Evolutionary conservation across 1,140 invertebrate species (phyloP).

Genomic region (Hypsibius dujardini): DNA sequence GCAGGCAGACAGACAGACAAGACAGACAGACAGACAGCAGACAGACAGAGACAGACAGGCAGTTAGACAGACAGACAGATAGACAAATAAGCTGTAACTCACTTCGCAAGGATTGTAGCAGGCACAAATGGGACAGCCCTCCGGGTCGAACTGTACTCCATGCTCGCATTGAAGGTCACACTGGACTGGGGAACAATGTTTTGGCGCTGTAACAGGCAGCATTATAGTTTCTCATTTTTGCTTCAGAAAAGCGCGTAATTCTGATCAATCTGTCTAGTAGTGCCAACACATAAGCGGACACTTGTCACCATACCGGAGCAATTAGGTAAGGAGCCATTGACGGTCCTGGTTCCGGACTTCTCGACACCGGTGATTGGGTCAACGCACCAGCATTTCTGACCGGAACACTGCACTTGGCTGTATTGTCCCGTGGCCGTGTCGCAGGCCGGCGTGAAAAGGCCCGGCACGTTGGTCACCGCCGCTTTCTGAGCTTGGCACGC

Average conservation of each 20-base stretch:
- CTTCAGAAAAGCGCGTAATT: background rate
- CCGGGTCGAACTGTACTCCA: slow-evolving; percentile 47
- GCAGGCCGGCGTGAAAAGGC: background rate
- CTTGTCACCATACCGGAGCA: background rate
- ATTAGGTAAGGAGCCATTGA: slow-evolving; percentile 2
- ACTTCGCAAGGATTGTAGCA: slow-evolving; percentile 55
- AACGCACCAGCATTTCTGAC: slow-evolving; percentile 14
- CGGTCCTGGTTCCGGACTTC: background rate
- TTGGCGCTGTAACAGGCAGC: slow-evolving; percentile 36
- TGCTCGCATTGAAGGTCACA: slow-evolving; percentile 48
- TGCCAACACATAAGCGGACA: background rate
- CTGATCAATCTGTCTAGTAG: background rate
- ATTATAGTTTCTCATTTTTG: background rate
- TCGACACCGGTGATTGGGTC: background rate
- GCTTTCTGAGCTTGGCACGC: background rate
- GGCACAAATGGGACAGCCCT: slow-evolving; percentile 51
- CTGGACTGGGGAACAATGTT: slow-evolving; percentile 43
- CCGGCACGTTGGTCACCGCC: background rate
- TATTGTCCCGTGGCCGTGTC: background rate
- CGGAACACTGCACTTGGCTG: background rate
- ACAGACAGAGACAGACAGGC: no score
- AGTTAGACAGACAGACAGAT: no score
- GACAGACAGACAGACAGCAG: no score
- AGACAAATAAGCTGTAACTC: background rate
- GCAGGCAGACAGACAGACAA: no score